Conservation (phyloP, 2,797 vertebrate species). For the Thaleichthys pacificus region DNA sequence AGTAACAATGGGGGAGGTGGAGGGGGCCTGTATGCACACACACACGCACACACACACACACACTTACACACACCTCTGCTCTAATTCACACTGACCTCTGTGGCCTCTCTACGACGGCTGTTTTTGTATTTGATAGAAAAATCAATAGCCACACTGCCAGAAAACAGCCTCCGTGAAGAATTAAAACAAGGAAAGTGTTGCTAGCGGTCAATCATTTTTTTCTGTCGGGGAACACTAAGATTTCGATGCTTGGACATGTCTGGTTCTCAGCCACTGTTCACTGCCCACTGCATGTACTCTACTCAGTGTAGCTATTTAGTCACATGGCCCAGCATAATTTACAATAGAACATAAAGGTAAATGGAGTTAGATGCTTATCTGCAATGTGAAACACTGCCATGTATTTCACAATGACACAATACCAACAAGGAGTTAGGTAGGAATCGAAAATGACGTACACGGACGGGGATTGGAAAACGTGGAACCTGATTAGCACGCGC, state of each 20-base stretch:
- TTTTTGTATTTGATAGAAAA: slow-evolving; percentile 76
- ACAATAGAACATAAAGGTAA: too few relatives aligned
- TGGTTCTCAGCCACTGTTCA: background rate
- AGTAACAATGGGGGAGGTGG: slow-evolving; percentile 68
- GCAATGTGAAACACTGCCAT: too few relatives aligned
- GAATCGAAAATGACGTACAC: too few relatives aligned
- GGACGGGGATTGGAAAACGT: background rate
- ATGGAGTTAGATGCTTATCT: too few relatives aligned
- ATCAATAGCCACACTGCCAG: slow-evolving; percentile 68
- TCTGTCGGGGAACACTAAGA: slow-evolving; percentile 37
- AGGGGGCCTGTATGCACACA: slow-evolving; percentile 39
- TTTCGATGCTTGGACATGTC: slow-evolving; percentile 10
- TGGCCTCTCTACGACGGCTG: slow-evolving; percentile 64
- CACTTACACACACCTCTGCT: slow-evolving; percentile 54
- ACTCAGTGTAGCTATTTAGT: background rate
- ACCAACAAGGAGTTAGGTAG: too few relatives aligned
- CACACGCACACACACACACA: slow-evolving; percentile 16
- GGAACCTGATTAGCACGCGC: background rate
- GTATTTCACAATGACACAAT: too few relatives aligned
- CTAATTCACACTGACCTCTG: slow-evolving; percentile 74
- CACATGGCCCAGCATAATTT: too few relatives aligned
- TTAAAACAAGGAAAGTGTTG: slow-evolving; percentile 67
- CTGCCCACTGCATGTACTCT: background rate
- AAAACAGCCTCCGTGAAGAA: slow-evolving; percentile 69
- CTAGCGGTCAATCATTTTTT: slow-evolving; percentile 63